Evolutionary conservation across 2,113 vertebrate genomes (phyloP).

Genomic region (Otus sunia): DNA sequence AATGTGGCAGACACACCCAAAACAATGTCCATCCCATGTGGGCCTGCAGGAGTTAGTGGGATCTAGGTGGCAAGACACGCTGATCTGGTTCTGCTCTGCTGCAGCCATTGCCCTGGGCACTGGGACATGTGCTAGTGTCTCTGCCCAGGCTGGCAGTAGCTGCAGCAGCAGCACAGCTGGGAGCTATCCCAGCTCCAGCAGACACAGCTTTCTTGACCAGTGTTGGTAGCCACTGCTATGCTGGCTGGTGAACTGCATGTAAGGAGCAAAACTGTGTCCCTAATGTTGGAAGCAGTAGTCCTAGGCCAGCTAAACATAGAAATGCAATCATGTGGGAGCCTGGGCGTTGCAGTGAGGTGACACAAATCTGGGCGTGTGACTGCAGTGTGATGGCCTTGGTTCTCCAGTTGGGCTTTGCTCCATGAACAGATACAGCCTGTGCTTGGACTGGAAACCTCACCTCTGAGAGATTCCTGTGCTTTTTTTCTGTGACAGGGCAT

Average conservation of each 20-base stretch:
- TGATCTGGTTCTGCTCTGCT: neutral
- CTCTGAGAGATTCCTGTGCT: neutral
- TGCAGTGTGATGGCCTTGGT: neutral
- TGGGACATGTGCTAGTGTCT: neutral
- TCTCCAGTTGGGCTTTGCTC: neutral
- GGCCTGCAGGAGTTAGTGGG: neutral
- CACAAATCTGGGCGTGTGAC: neutral
- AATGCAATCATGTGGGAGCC: neutral
- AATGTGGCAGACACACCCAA: neutral
- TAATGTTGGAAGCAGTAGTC: neutral
- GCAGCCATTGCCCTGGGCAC: neutral
- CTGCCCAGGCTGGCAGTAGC: neutral
- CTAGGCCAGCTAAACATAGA: neutral
- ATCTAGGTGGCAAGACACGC: neutral
- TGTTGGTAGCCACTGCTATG: rapidly evolving
- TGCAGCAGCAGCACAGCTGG: neutral
- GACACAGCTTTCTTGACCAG: rapidly evolving
- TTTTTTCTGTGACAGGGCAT: slow-evolving; percentile 81
- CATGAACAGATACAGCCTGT: neutral
- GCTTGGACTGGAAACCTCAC: neutral
- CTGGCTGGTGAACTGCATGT: neutral
- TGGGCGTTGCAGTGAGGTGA: neutral
- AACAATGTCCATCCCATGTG: rapidly evolving
- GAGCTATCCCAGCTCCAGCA: neutral
- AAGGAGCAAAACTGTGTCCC: neutral